A percentile compares a stretch with the other conserved stretches of the same genome.
Conservation (phyloP, 37 sponge, comb jelly and placozoan species). For the Ianthella basta region DNA sequence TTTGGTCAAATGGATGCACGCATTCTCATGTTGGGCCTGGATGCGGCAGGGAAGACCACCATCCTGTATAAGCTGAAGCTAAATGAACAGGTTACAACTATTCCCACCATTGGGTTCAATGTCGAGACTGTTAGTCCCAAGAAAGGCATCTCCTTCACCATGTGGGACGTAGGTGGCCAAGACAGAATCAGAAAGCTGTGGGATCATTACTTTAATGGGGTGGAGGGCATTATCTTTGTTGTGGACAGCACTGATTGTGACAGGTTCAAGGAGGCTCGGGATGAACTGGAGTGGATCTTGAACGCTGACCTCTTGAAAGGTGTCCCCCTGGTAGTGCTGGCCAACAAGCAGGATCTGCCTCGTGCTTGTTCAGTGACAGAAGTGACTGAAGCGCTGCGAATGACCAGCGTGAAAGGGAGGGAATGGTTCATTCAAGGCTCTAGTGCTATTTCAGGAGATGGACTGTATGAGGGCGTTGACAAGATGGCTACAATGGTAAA, state of each 20-base stretch:
- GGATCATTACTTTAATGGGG: slow-evolving; percentile 64
- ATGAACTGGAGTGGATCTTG: slow-evolving; percentile 78
- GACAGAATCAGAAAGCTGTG: slow-evolving; percentile 64
- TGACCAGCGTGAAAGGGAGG: slow-evolving; percentile 53
- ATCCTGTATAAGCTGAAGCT: slow-evolving; percentile 80
- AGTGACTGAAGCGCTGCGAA: slow-evolving; percentile 63
- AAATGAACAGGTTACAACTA: slow-evolving; percentile 54
- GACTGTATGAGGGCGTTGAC: slow-evolving; percentile 72
- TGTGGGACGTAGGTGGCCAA: slow-evolving; percentile 79
- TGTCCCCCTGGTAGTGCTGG: slow-evolving; percentile 82
- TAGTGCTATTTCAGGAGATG: slow-evolving; percentile 82
- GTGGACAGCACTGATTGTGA: slow-evolving; percentile 58
- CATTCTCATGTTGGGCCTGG: slow-evolving; percentile 74
- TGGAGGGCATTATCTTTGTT: slow-evolving; percentile 67
- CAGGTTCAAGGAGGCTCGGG: slow-evolving; percentile 59
- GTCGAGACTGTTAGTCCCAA: slow-evolving; percentile 67
- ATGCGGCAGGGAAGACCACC: slow-evolving; percentile 75
- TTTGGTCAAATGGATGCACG: slow-evolving; percentile 34
- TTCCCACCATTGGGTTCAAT: slow-evolving; percentile 80
- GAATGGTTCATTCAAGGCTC: slow-evolving; percentile 88
- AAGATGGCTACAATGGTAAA: slow-evolving; percentile 74
- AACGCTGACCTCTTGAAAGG: slow-evolving; percentile 70
- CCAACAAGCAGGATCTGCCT: slow-evolving; percentile 92
- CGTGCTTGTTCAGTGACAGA: slow-evolving; percentile 61
- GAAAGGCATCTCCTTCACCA: slow-evolving; percentile 52